Percentiles rank a stretch among this genome's conserved stretches.
Evolutionary conservation across 2,888 invertebrate species (phyloP).

Genomic region (Ligdia adustata): DNA sequence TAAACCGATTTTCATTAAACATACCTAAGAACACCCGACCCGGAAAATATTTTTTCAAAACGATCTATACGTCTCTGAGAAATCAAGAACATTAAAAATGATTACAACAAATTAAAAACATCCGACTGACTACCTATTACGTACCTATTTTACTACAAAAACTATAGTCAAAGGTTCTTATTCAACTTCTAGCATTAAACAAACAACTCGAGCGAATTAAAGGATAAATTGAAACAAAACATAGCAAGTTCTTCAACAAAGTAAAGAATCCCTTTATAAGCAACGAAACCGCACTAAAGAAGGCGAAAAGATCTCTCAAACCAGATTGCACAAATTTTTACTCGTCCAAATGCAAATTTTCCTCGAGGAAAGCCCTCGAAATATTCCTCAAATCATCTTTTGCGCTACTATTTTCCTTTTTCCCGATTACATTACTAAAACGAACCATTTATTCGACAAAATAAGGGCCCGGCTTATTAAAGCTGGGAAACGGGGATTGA

Average conservation of each 20-base stretch:
- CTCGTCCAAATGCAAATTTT: conserved; percentile 11
- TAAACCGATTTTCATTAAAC: too few species aligned
- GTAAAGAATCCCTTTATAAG: conserved; percentile 11
- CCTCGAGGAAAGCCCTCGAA: conserved; percentile 1
- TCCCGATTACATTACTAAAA: conserved; percentile 25
- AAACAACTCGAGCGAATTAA: background rate
- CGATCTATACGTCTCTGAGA: too few species aligned
- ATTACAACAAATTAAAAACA: too few species aligned
- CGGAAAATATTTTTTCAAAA: too few species aligned
- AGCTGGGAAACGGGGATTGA: conserved; percentile 5
- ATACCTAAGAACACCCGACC: too few species aligned
- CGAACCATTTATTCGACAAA: conserved; percentile 24
- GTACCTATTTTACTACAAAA: background rate
- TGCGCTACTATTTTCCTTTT: conserved; percentile 22
- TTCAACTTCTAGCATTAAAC: background rate
- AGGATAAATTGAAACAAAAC: conserved; percentile 4
- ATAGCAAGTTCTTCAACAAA: conserved; percentile 7
- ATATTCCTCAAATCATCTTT: conserved; percentile 23
- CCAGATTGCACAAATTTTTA: conserved; percentile 19
- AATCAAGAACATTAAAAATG: too few species aligned
- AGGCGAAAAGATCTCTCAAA: conserved; percentile 9
- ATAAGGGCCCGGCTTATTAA: conserved; percentile 22
- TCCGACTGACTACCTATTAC: background rate
- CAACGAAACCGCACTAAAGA: conserved; percentile 4
- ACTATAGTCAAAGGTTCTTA: background rate